A percentile compares a stretch with the other conserved stretches of the same genome.
Evolutionary conservation across 2,113 vertebrate genomes (phyloP).

Genomic region (Galeopterus variegatus): DNA sequence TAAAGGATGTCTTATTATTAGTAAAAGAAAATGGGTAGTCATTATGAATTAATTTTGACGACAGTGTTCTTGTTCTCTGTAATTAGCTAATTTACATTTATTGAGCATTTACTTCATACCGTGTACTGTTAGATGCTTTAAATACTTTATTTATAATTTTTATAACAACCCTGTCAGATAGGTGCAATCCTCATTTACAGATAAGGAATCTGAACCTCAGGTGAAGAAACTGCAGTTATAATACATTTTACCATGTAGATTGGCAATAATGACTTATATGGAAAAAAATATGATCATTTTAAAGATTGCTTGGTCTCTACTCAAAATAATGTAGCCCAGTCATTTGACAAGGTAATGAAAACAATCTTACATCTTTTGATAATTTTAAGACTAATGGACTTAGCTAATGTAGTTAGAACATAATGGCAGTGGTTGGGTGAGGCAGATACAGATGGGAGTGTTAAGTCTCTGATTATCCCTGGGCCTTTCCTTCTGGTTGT

Average conservation of each 20-base stretch:
- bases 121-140: conserved; percentile 39
- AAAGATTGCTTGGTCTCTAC: conserved; percentile 11
- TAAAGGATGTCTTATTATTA: conserved; percentile 16
- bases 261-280: not conserved
- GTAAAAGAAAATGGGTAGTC: not conserved
- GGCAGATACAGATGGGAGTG: not conserved
- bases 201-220: not conserved
- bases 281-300: conserved; percentile 32
- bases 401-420: not conserved
- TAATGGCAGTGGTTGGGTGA: not conserved
- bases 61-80: not conserved
- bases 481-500: not conserved
- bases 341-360: conserved; percentile 32
- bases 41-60: conserved; percentile 55
- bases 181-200: conserved; percentile 6
- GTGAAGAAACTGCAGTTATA: not conserved
- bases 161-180: not conserved
- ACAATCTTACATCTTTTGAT: not conserved
- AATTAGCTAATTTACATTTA: conserved; percentile 21
- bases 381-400: not conserved
- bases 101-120: not conserved
- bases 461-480: not conserved
- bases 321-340: not conserved
- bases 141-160: conserved; percentile 21
- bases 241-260: not conserved